Conservation (phyloP, 2,888 invertebrate species). For the Pammene aurita region DNA sequence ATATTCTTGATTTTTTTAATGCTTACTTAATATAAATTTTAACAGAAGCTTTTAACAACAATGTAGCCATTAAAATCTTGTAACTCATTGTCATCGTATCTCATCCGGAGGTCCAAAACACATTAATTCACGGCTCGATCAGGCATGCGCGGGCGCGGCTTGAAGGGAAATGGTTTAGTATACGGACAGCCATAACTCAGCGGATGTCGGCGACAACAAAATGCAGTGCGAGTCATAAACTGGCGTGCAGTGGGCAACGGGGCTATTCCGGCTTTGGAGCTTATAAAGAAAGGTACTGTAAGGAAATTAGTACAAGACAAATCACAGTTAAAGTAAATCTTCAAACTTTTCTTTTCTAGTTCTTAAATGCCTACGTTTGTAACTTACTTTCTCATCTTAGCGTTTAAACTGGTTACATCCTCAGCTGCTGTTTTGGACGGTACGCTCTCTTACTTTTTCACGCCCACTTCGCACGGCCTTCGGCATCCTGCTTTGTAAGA, state of each 20-base stretch:
- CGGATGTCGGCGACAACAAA: constrained; percentile 79
- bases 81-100: not conserved
- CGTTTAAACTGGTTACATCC: no score
- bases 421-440: no score
- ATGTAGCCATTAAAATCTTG: not conserved
- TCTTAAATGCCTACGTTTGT: no score
- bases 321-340: no score
- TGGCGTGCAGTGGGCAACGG: constrained; percentile 32
- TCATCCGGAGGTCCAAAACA: constrained; percentile 37
- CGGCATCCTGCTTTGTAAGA: no score
- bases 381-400: no score
- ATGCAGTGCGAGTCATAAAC: constrained; percentile 52
- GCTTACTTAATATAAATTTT: no score
- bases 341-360: no score
- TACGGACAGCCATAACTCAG: constrained; percentile 64
- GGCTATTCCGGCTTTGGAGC: constrained; percentile 8
- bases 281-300: not conserved
- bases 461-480: no score
- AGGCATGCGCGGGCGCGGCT: constrained; percentile 60
- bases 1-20: no score
- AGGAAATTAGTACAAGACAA: not conserved
- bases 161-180: constrained; percentile 68
- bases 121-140: constrained; percentile 46
- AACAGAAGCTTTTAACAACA: no score
- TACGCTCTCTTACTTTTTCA: no score